Evolutionary conservation across 2,797 vertebrate species (phyloP).

Genomic region (Crenuchus spilurus): DNA sequence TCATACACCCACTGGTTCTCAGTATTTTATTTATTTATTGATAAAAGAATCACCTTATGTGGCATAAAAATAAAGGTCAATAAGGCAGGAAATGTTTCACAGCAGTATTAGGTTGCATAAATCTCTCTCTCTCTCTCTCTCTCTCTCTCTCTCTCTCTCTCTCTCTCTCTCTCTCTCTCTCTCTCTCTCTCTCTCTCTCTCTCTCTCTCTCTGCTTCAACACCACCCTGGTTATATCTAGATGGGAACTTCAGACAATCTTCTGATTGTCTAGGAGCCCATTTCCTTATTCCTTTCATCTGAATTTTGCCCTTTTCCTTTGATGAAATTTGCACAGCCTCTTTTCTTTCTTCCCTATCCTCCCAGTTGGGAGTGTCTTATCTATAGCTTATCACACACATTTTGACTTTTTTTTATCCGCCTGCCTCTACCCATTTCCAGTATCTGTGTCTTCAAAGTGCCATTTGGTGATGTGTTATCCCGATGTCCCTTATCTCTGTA

Average conservation of each 20-base stretch:
- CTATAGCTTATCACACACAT: slow-evolving; percentile 27
- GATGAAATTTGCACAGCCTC: slow-evolving; percentile 25
- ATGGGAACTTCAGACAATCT: slow-evolving; percentile 9
- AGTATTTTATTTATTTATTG: no score
- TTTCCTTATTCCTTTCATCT: slow-evolving; percentile 21
- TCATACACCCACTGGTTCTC: background rate
- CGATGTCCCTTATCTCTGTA: slow-evolving; percentile 40
- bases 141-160: no score
- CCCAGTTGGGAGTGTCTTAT: slow-evolving; percentile 24
- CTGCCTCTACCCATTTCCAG: slow-evolving; percentile 24
- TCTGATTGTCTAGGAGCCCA: slow-evolving; percentile 24
- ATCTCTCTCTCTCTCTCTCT: no score
- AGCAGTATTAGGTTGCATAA: no score
- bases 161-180: background rate
- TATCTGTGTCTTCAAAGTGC: slow-evolving; percentile 44
- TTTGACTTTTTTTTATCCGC: background rate
- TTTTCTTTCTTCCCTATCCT: slow-evolving; percentile 22
- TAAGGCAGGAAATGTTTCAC: no score
- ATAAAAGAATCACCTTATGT: no score
- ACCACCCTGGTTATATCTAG: background rate
- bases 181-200: background rate
- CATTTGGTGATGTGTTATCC: slow-evolving; percentile 37
- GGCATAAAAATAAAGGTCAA: no score
- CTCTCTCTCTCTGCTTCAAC: background rate
- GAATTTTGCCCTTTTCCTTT: slow-evolving; percentile 28